phyloP scores from a whole-genome alignment of 2,797 vertebrate genomes.

The Lepilemur septentrionalis region DNA sequence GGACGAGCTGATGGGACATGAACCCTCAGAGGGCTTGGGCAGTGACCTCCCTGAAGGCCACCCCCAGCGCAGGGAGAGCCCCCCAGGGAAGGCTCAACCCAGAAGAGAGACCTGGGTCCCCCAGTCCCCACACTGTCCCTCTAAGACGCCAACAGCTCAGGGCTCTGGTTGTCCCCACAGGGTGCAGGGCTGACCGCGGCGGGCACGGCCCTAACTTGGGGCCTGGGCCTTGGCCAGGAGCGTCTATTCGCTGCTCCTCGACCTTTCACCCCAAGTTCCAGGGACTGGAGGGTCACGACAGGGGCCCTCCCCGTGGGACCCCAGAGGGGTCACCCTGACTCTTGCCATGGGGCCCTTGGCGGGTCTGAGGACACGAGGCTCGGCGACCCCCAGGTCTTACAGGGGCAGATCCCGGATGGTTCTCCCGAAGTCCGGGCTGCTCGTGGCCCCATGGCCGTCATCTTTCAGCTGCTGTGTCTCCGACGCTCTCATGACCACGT shows the following conservation, averaged over 20 bases:
- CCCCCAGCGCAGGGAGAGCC: not conserved
- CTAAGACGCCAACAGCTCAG: not conserved
- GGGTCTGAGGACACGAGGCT: not conserved
- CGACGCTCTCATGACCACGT: slow-evolving; percentile 89
- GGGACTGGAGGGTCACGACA: accelerated
- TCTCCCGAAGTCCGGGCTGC: slow-evolving; percentile 92
- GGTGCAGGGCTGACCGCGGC: accelerated
- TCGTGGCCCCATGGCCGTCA: slow-evolving; percentile 83
- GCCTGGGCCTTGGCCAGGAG: not conserved
- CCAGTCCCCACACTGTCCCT: not conserved
- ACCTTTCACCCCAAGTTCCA: not conserved
- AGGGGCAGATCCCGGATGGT: slow-evolving; percentile 94
- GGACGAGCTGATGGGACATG: not conserved
- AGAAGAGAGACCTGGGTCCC: not conserved
- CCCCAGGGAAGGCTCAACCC: not conserved
- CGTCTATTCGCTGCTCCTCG: not conserved
- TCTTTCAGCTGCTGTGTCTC: slow-evolving; percentile 93
- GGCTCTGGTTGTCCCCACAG: not conserved
- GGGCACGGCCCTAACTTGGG: accelerated
- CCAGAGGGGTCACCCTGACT: not conserved
- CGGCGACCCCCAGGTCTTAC: slow-evolving; percentile 75
- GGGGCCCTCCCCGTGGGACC: accelerated
- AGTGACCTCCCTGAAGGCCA: not conserved
- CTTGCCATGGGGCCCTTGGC: not conserved
- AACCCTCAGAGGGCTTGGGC: not conserved